A percentile compares a stretch with the other conserved stretches of the same genome.
Conservation (phyloP, 1,140 invertebrate genomes). For the Tachypleus tridentatus region DNA sequence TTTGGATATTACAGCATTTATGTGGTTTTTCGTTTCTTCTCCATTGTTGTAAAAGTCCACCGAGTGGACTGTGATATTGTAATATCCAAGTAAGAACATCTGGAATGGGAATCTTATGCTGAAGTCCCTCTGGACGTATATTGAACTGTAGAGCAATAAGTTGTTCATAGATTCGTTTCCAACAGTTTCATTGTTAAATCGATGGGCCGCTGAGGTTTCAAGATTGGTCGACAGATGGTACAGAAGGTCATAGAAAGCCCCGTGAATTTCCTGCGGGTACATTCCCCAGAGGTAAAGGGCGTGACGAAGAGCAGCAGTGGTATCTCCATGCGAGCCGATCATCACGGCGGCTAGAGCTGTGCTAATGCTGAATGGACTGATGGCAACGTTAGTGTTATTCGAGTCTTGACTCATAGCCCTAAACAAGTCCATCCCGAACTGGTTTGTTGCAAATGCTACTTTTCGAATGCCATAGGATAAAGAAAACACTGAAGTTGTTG, state of each 20-base stretch:
- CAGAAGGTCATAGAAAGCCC: slow-evolving; percentile 25
- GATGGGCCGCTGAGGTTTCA: not conserved
- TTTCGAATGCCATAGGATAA: slow-evolving; percentile 25
- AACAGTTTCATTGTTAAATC: not conserved
- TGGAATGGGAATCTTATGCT: slow-evolving; percentile 25
- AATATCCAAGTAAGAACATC: slow-evolving; percentile 22
- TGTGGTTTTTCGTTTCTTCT: slow-evolving; percentile 27
- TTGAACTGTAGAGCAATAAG: slow-evolving; percentile 21
- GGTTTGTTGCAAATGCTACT: slow-evolving; percentile 26
- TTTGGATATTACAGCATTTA: slow-evolving; percentile 32
- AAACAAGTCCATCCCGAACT: slow-evolving; percentile 27
- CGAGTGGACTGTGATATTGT: slow-evolving; percentile 26
- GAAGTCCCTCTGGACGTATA: slow-evolving; percentile 26
- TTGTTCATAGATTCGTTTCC: slow-evolving; percentile 15
- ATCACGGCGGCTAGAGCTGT: slow-evolving; percentile 24
- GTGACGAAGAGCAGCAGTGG: slow-evolving; percentile 21
- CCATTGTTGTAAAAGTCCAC: slow-evolving; percentile 26
- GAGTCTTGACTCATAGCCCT: slow-evolving; percentile 19
- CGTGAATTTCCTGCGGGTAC: slow-evolving; percentile 24
- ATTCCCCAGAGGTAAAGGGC: slow-evolving; percentile 26
- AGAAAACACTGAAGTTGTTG: not conserved
- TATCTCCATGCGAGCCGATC: slow-evolving; percentile 22
- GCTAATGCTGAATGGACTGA: slow-evolving; percentile 27
- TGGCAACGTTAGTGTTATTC: slow-evolving; percentile 13
- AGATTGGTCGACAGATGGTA: slow-evolving; percentile 24